phyloP scores from a whole-genome alignment of 2,113 vertebrate species.

The Morphnarchus princeps region DNA sequence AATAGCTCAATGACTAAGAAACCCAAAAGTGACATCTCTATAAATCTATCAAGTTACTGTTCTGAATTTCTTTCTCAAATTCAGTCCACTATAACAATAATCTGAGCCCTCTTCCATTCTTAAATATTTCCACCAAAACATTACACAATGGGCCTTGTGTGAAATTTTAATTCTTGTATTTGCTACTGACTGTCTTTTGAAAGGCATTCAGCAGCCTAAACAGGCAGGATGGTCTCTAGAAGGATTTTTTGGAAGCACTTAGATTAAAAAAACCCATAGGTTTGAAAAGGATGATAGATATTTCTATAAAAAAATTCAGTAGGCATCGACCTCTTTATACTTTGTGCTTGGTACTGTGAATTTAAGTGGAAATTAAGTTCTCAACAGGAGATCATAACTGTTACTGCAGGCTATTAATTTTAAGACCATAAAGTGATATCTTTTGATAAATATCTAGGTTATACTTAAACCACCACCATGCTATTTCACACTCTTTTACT shows the following conservation, averaged over 20 bases:
- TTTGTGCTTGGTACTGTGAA: background rate
- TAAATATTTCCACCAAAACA: background rate
- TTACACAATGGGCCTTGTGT: background rate
- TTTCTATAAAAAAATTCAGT: background rate
- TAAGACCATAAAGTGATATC: background rate
- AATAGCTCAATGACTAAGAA: background rate
- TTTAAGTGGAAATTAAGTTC: constrained; percentile 25
- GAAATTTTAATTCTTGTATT: background rate
- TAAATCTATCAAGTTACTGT: background rate
- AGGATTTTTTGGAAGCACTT: background rate
- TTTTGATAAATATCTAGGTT: background rate
- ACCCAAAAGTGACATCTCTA: background rate
- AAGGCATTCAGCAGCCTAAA: background rate
- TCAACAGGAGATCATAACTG: background rate
- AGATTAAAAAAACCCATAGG: background rate
- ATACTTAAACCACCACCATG: background rate
- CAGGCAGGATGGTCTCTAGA: background rate
- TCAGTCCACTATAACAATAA: background rate
- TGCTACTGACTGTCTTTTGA: background rate
- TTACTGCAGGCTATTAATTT: background rate
- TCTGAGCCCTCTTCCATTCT: background rate
- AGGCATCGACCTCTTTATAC: background rate
- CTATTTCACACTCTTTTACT: background rate
- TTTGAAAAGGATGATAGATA: background rate
- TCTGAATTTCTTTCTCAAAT: background rate